Evolutionary conservation across 2,888 invertebrate genomes (phyloP), one percentile per base, ranked within the genome.

Genomic region (Pharmacophagus antenor): DNA sequence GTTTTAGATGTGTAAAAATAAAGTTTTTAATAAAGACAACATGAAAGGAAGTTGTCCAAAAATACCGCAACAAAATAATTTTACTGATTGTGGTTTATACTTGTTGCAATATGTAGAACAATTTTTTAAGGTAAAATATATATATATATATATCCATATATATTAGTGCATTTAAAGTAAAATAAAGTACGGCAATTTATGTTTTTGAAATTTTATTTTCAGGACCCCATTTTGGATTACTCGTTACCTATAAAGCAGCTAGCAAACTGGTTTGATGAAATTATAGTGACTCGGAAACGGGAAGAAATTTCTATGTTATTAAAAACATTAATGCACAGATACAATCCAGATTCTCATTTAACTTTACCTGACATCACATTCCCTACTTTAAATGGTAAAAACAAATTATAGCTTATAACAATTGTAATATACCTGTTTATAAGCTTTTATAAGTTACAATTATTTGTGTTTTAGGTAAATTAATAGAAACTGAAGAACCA

Each of bases 21-120:
- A 94, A 75, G 82, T 93, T 52, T 98, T 96, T 79, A 95, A 94
- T 66, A 97, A 95, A 79, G 94, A 95, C 70, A 95, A 94, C 48
- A 96, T 98, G 71, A 95, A 95, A 74, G 98, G 98, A 5, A 94
- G 94, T 66, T 94, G 94, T 73, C 97, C 97, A 0, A 96, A 96
- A 88, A 97, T 98, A 65, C 99, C 99, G n/a, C 98, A 99, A 79
- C 99, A 99, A 87, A 96, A 95, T 67, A 99, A 99, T 91, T 98
- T 95, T 78, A 97, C 96, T 44, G 99, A 99, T 82, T 99, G 99
- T 86, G 99, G 99, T 0, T 91, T 99, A 15, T 99, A 96, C 85
- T 92, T 99, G 62, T 89, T 99, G 57, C 98, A 99, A 81, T 99
- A 98, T 91, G 98, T 97, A 5, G 99, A 99, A 87, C 95, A 95